Percentiles rank a stretch among this genome's conserved stretches.
These are phyloP conservation scores for Porites divaricata DNA, from an alignment of 92 coral and sea anemone species.

Conservation along the genomic window DNA sequence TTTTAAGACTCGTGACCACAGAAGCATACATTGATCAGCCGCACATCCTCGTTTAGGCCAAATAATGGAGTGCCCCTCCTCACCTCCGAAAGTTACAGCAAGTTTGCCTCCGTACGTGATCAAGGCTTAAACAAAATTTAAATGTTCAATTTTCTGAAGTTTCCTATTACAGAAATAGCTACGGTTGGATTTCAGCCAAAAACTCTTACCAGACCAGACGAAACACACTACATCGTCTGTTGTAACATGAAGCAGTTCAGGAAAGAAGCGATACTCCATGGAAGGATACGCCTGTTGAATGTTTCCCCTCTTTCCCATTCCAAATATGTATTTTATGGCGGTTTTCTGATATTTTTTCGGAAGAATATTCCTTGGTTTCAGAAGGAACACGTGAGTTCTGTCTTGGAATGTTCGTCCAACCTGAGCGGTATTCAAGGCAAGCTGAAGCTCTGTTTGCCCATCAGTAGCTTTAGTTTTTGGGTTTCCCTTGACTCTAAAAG, in stretches of 20 bases:
- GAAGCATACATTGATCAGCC: too few relatives aligned
- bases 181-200: background rate
- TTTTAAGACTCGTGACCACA: too few relatives aligned
- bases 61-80: too few relatives aligned
- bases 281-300: slow-evolving; percentile 52
- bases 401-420: too few relatives aligned
- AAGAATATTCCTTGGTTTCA: slow-evolving; percentile 5
- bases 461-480: too few relatives aligned
- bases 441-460: too few relatives aligned
- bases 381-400: slow-evolving; percentile 33
- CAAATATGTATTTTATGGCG: slow-evolving; percentile 17
- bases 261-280: slow-evolving; percentile 39
- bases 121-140: background rate
- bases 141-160: background rate
- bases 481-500: background rate
- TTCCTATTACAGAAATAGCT: background rate
- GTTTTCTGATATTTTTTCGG: slow-evolving; percentile 1
- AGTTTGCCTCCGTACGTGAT: background rate
- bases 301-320: background rate
- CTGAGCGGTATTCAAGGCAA: too few relatives aligned
- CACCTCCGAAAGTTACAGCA: background rate
- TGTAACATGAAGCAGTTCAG: too few relatives aligned
- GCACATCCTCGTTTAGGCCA: too few relatives aligned
- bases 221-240: too few relatives aligned
- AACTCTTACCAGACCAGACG: background rate